Conservation (phyloP, 2,113 vertebrate species). For the Corvus cornix region DNA sequence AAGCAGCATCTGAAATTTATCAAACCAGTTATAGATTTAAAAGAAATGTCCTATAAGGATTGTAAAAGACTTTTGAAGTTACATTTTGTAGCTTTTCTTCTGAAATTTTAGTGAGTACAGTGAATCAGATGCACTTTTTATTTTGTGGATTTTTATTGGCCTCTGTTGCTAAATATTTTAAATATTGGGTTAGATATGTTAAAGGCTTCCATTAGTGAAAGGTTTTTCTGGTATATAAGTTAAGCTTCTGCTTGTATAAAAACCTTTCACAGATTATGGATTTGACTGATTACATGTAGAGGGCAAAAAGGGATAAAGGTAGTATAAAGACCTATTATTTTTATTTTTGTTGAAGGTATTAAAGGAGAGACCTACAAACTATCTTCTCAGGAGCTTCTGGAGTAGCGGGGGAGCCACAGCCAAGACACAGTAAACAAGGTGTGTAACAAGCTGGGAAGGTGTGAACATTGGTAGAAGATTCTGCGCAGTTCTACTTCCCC, state of each 20-base stretch:
- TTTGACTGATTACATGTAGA: not conserved
- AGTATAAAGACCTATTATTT: not conserved
- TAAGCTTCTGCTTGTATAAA: not conserved
- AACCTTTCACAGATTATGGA: not conserved
- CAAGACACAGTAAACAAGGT: not conserved
- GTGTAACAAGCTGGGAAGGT: not conserved
- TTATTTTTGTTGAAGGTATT: not conserved
- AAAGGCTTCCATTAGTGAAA: not conserved
- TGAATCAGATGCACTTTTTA: not conserved
- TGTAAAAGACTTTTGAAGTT: not conserved
- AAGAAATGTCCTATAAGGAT: not conserved
- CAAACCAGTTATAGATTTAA: conserved; percentile 1
- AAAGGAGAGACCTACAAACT: not conserved
- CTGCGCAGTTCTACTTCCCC: fast-evolving
- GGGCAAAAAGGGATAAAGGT: not conserved
- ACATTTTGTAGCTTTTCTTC: not conserved
- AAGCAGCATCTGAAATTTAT: conserved; percentile 55
- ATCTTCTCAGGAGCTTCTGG: not conserved
- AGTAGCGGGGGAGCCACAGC: too few species aligned
- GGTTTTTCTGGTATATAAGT: not conserved
- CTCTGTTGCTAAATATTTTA: conserved; percentile 5
- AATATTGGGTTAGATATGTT: not conserved
- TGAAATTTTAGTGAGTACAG: not conserved
- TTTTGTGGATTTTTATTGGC: conserved; percentile 4
- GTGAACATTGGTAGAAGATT: not conserved